phyloP scores from a whole-genome alignment of 2,113 vertebrate species.

The Nerophis lumbriciformis region DNA sequence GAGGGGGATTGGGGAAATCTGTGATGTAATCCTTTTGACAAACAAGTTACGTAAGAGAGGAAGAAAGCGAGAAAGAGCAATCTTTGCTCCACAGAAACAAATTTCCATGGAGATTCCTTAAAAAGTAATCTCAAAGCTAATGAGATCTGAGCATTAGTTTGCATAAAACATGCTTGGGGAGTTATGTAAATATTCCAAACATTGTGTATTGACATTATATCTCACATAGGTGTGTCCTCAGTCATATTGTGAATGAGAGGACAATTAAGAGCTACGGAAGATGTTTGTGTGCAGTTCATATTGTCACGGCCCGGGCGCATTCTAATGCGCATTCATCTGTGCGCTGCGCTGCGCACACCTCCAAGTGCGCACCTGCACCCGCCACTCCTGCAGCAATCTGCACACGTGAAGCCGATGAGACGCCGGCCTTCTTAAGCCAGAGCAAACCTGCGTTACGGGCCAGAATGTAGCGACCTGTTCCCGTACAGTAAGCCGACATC shows the following conservation, averaged over 20 bases:
- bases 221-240: too few species aligned
- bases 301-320: too few species aligned
- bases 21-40: conserved; percentile 24
- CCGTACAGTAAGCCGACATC: too few species aligned
- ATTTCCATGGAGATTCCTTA: conserved; percentile 16
- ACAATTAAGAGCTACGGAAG: not conserved
- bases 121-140: conserved; percentile 15
- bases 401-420: too few species aligned
- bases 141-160: not conserved
- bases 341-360: too few species aligned
- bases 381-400: too few species aligned
- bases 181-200: not conserved
- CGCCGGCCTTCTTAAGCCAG: too few species aligned
- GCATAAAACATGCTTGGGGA: conserved; percentile 3
- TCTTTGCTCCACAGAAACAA: conserved; percentile 4
- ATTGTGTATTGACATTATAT: not conserved
- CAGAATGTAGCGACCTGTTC: too few species aligned
- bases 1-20: not conserved
- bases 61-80: conserved; percentile 18
- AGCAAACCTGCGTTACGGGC: too few species aligned
- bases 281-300: too few species aligned
- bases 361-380: too few species aligned
- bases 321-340: too few species aligned
- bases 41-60: conserved; percentile 16
- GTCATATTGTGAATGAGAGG: not conserved